phyloP scores from a whole-genome alignment of 1,140 invertebrate species.

The Leptestheria dahalacensis region DNA sequence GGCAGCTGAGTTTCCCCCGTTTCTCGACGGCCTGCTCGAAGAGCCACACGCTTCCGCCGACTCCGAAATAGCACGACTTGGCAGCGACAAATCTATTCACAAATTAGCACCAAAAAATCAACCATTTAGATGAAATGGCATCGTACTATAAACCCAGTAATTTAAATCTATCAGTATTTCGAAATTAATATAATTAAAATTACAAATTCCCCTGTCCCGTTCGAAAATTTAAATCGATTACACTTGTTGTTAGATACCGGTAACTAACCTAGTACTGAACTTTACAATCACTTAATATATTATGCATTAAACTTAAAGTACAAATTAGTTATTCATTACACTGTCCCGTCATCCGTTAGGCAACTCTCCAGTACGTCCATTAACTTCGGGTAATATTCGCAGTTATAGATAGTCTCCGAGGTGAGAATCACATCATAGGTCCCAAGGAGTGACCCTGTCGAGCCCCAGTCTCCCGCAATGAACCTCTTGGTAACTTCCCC shows the following conservation, averaged over 20 bases:
- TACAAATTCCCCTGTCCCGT: too few relatives aligned
- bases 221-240: too few relatives aligned
- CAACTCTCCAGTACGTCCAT: conserved; percentile 45
- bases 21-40: conserved; percentile 4
- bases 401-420: conserved; percentile 82
- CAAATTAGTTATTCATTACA: too few relatives aligned
- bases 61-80: conserved; percentile 79
- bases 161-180: background rate
- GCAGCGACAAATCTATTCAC: conserved; percentile 61
- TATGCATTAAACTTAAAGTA: too few relatives aligned
- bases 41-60: conserved; percentile 43
- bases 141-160: background rate
- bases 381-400: conserved; percentile 57
- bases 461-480: conserved; percentile 65
- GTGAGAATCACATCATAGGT: conserved; percentile 72
- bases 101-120: too few relatives aligned
- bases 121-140: too few relatives aligned
- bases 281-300: too few relatives aligned
- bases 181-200: background rate
- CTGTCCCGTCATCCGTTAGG: conserved; percentile 45
- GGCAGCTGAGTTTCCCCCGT: background rate
- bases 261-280: too few relatives aligned
- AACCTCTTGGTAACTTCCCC: conserved; percentile 38
- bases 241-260: too few relatives aligned
- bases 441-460: conserved; percentile 26